Evolutionary conservation across 2,797 vertebrate species (phyloP).

Genomic region (Martes flavigula): DNA sequence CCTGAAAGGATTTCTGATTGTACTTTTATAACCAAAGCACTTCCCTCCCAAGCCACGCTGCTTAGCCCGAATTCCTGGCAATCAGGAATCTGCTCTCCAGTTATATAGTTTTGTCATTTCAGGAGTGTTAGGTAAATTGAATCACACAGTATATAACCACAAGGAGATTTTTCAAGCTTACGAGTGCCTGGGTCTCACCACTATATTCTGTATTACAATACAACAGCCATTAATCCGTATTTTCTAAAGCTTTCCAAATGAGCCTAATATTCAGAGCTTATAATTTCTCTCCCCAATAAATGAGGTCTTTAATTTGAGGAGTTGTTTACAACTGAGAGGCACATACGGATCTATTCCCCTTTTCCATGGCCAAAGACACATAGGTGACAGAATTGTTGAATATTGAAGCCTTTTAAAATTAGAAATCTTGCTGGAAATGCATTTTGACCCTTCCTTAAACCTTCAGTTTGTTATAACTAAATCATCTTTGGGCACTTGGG

Average conservation of each 20-base stretch:
- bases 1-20: accelerated
- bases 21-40: not conserved
- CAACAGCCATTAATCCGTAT: not conserved
- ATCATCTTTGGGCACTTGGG: not conserved
- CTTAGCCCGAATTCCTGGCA: not conserved
- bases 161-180: not conserved
- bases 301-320: not conserved
- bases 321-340: not conserved
- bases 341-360: not conserved
- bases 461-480: not conserved
- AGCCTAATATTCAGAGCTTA: not conserved
- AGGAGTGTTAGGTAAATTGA: not conserved
- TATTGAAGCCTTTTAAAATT: not conserved
- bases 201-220: not conserved
- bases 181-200: not conserved
- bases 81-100: not conserved
- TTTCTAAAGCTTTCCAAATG: not conserved
- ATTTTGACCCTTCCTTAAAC: not conserved
- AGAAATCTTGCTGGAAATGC: not conserved
- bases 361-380: not conserved
- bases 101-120: not conserved
- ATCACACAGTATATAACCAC: not conserved
- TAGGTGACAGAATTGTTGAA: not conserved
- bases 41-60: not conserved
- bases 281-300: not conserved